A percentile compares a stretch with the other conserved stretches of the same genome.
These are phyloP conservation scores for Protonibea diacanthus DNA, from an alignment of 2,797 vertebrate species.

Conservation along the genomic window DNA sequence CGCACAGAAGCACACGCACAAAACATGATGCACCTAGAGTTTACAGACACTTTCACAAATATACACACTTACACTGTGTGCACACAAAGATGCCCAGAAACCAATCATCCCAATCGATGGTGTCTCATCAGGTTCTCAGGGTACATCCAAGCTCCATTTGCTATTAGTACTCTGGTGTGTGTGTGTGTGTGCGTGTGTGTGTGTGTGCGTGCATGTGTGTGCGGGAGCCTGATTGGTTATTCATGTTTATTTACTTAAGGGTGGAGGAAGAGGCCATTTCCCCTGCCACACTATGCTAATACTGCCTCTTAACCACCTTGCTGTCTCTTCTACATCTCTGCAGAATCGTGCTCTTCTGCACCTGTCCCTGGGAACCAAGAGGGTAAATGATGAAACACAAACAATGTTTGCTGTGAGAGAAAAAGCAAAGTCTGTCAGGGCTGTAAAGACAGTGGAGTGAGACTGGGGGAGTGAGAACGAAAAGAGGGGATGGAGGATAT, in stretches of 20 bases:
- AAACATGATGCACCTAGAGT: constrained; percentile 36
- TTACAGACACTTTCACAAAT: constrained; percentile 52
- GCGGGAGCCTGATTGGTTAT: constrained; percentile 67
- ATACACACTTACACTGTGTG: constrained; percentile 30
- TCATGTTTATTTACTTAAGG: constrained; percentile 81
- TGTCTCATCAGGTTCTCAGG: constrained; percentile 52
- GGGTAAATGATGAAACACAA: constrained; percentile 81
- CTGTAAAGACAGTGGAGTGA: constrained; percentile 52
- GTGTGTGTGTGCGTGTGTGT: constrained; percentile 23
- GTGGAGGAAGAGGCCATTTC: constrained; percentile 71
- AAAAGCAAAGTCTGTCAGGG: constrained; percentile 58
- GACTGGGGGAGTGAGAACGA: constrained; percentile 54
- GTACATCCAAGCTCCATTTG: constrained; percentile 47
- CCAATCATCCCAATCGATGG: constrained; percentile 63
- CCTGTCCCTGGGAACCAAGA: constrained; percentile 66
- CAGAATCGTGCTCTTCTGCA: constrained; percentile 55
- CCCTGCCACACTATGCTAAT: constrained; percentile 56
- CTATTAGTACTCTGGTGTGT: constrained; percentile 54
- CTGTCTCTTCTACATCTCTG: constrained; percentile 55
- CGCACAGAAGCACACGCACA: constrained; percentile 35
- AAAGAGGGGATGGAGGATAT: constrained; percentile 52
- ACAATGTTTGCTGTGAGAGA: constrained; percentile 69
- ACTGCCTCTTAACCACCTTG: constrained; percentile 62
- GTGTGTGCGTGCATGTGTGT: constrained; percentile 26
- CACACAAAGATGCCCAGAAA: constrained; percentile 52